These are phyloP conservation scores for Drosophila mulleri DNA, from an alignment of 2,888 invertebrate species.

Conservation along the genomic window DNA sequence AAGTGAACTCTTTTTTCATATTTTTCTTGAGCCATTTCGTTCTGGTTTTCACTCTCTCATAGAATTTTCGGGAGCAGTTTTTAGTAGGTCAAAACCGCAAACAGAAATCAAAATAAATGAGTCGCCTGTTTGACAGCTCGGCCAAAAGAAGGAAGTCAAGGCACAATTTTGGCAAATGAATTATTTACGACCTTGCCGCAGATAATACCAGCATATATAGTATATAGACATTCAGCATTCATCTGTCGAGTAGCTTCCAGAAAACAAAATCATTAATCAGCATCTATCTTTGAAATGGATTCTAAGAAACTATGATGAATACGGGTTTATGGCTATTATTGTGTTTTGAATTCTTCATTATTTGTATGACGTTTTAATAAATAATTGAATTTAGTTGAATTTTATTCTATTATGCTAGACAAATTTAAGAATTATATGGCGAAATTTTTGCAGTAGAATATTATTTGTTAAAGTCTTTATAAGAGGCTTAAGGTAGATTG, in stretches of 20 bases:
- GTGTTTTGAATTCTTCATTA: background rate
- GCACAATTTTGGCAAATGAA: constrained; percentile 58
- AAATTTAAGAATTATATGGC: no score
- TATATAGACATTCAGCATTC: constrained; percentile 25
- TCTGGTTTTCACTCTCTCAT: constrained; percentile 5
- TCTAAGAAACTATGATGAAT: background rate
- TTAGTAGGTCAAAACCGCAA: constrained; percentile 65
- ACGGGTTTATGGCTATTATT: background rate
- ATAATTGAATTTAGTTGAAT: background rate
- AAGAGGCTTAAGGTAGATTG: no score
- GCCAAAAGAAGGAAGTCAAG: constrained; percentile 52
- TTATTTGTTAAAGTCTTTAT: no score
- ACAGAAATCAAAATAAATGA: constrained; percentile 29
- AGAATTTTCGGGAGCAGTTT: constrained; percentile 31
- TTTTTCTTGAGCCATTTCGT: constrained; percentile 7
- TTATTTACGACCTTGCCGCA: constrained; percentile 57
- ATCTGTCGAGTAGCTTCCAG: constrained; percentile 10
- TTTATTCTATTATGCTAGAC: no score
- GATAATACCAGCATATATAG: constrained; percentile 17
- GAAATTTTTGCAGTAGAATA: no score
- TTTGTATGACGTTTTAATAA: background rate
- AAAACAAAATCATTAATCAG: background rate
- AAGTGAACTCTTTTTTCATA: constrained; percentile 32
- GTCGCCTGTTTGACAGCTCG: constrained; percentile 35
- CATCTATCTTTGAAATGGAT: background rate